These are phyloP conservation scores for Uloborus diversus DNA, from an alignment of 1,140 invertebrate genomes.

Conservation along the genomic window DNA sequence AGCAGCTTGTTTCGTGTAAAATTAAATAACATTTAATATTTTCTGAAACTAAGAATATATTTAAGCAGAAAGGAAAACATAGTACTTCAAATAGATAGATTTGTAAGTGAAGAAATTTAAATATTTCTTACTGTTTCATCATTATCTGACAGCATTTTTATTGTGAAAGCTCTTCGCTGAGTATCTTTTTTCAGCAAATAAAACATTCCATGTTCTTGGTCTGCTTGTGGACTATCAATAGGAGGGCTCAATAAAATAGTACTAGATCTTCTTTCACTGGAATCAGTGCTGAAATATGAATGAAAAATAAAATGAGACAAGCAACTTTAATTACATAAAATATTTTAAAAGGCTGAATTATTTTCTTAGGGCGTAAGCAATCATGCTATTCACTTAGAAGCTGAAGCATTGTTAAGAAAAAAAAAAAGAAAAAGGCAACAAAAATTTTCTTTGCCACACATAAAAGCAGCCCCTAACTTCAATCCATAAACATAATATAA, in stretches of 20 bases:
- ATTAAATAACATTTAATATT: not conserved
- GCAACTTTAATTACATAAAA: not conserved
- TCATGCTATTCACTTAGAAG: too few relatives aligned
- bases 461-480: too few relatives aligned
- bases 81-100: not conserved
- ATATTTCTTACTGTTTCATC: constrained; percentile 78
- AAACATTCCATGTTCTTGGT: constrained; percentile 84
- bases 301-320: constrained; percentile 27
- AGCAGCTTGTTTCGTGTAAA: too few relatives aligned
- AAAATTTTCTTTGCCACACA: too few relatives aligned
- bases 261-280: constrained; percentile 63
- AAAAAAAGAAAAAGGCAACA: too few relatives aligned
- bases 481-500: too few relatives aligned
- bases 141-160: constrained; percentile 88
- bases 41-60: not conserved
- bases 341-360: not conserved
- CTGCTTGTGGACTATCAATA: constrained; percentile 60
- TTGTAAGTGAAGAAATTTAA: not conserved
- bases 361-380: not conserved
- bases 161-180: constrained; percentile 89
- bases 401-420: too few relatives aligned
- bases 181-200: constrained; percentile 97
- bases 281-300: constrained; percentile 62
- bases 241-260: constrained; percentile 58
- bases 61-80: not conserved